These are phyloP conservation scores for Entosphenus tridentatus DNA, from an alignment of 2,113 vertebrate species.

Conservation along the genomic window DNA sequence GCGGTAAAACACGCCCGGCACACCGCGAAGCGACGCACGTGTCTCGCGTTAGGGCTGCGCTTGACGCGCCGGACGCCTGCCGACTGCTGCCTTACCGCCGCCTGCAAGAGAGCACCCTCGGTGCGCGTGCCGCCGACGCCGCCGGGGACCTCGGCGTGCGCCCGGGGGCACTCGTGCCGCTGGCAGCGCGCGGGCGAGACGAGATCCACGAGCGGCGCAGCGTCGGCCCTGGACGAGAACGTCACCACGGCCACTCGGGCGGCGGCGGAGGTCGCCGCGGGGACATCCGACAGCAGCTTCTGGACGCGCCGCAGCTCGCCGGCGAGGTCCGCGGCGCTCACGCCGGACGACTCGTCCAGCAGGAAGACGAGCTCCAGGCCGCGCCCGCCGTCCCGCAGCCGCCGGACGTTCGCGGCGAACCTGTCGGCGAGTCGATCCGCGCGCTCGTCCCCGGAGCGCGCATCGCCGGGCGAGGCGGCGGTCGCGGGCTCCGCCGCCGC, in stretches of 20 bases:
- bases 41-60: too few relatives aligned
- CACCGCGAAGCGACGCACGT: too few relatives aligned
- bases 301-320: slow-evolving; percentile 74
- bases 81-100: slow-evolving; percentile 41
- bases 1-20: too few relatives aligned
- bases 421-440: too few relatives aligned
- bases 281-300: slow-evolving; percentile 90
- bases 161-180: slow-evolving; percentile 84
- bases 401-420: slow-evolving; percentile 31
- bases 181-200: slow-evolving; percentile 48
- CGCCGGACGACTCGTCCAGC: slow-evolving; percentile 88
- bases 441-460: too few relatives aligned
- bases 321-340: slow-evolving; percentile 62
- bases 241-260: slow-evolving; percentile 80
- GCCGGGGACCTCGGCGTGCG: slow-evolving; percentile 77
- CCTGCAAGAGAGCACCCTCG: slow-evolving; percentile 82
- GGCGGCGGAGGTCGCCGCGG: slow-evolving; percentile 64
- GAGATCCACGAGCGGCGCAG: slow-evolving; percentile 73
- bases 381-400: slow-evolving; percentile 45
- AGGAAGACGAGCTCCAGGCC: slow-evolving; percentile 74
- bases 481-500: too few relatives aligned
- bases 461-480: too few relatives aligned
- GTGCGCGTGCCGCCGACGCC: slow-evolving; percentile 62
- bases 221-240: slow-evolving; percentile 77
- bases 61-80: too few relatives aligned